Percentiles rank a stretch among this genome's conserved stretches.
Evolutionary conservation across 2,113 vertebrate species (phyloP).

Genomic region (Periophthalmodon schlosseri): DNA sequence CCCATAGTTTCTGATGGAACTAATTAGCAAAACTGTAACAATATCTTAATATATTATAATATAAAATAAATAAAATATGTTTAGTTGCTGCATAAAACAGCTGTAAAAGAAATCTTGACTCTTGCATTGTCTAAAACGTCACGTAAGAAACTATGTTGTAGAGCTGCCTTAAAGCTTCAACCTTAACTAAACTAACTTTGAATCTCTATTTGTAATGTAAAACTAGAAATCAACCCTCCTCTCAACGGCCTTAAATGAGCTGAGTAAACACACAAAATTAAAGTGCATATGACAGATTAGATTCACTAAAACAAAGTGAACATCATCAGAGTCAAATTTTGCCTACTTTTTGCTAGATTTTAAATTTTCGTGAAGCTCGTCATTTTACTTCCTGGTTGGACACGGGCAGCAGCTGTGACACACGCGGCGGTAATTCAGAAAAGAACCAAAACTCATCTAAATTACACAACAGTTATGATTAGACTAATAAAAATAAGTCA

Average conservation of each 20-base stretch:
- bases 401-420: too few species aligned
- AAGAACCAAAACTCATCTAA: too few species aligned
- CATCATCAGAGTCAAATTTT: too few species aligned
- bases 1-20: neutral
- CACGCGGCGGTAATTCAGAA: too few species aligned
- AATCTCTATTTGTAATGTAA: conserved; percentile 54
- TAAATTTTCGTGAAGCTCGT: too few species aligned
- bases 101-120: conserved; percentile 1
- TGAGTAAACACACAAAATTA: conserved; percentile 9
- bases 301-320: too few species aligned
- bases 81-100: neutral
- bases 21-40: neutral
- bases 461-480: too few species aligned
- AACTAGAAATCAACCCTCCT: conserved; percentile 32
- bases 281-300: too few species aligned
- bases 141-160: neutral
- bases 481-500: too few species aligned
- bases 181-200: neutral
- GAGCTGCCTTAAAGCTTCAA: conserved; percentile 9
- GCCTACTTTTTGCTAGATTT: too few species aligned
- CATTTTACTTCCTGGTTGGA: too few species aligned
- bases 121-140: neutral
- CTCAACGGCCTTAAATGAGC: conserved; percentile 19
- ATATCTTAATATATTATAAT: neutral
- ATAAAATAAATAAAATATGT: conserved; percentile 3